Evolutionary conservation across 2,113 vertebrate genomes (phyloP).

Genomic region (Myanophis thanlyinensis): DNA sequence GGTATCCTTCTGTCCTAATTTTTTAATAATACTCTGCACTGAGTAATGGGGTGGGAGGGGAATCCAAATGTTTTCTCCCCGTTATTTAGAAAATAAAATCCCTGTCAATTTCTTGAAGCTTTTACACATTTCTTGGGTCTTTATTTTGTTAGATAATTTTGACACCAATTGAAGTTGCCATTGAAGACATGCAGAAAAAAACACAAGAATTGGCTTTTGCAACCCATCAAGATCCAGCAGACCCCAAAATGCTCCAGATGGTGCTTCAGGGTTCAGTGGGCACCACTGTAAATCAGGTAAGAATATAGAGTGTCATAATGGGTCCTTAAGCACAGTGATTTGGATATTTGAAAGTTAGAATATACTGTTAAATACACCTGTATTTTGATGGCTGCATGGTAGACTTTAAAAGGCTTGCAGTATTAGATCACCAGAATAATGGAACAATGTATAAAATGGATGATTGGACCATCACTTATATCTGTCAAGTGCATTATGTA

Average conservation of each 20-base stretch:
- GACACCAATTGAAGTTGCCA: constrained; percentile 98
- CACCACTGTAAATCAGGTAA: constrained; percentile 98
- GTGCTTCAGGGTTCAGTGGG: constrained; percentile 99
- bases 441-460: not conserved
- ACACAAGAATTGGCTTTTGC: constrained; percentile 97
- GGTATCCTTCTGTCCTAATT: not conserved
- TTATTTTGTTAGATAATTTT: constrained; percentile 83
- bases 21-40: not conserved
- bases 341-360: not conserved
- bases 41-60: not conserved
- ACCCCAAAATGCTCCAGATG: constrained; percentile 99
- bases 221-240: constrained; percentile 95
- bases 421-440: not conserved
- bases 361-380: not conserved
- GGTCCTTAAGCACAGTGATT: not conserved
- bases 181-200: constrained; percentile 99
- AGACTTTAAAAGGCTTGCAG: not conserved
- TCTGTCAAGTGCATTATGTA: not conserved
- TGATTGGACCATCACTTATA: not conserved
- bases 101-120: not conserved
- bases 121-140: not conserved
- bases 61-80: not conserved
- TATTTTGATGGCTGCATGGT: not conserved
- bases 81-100: not conserved
- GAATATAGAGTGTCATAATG: not conserved